Percentiles rank a stretch among this genome's conserved stretches.
Evolutionary conservation across 2,888 invertebrate species (phyloP).

Genomic region (Eurytoma californica): DNA sequence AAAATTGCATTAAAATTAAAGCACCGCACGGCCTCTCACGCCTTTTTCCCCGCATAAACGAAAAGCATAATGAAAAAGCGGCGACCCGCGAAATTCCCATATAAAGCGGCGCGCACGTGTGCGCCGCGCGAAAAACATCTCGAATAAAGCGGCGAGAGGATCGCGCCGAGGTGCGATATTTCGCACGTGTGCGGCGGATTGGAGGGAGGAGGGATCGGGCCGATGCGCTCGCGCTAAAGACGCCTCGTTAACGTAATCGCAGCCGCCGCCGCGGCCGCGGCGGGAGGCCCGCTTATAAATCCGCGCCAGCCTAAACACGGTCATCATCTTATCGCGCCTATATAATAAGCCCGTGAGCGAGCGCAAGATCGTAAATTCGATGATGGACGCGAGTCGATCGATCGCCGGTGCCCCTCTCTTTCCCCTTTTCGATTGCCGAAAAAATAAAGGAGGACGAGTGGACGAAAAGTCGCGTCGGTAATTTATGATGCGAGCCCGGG

Average conservation of each 20-base stretch:
- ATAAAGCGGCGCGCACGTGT: neutral
- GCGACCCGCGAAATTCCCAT: conserved; percentile 29
- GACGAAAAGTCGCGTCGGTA: conserved; percentile 29
- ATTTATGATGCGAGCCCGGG: conserved; percentile 37
- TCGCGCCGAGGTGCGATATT: conserved; percentile 27
- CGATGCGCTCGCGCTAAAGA: conserved; percentile 32
- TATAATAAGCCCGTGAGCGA: conserved; percentile 36
- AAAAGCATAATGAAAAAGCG: conserved; percentile 29
- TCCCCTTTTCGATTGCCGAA: neutral
- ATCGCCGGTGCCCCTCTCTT: neutral
- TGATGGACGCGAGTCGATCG: conserved; percentile 34
- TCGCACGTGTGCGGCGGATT: neutral
- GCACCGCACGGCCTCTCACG: neutral
- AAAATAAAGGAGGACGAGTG: conserved; percentile 1
- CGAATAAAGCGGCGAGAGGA: conserved; percentile 21
- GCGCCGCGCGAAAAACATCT: conserved; percentile 23
- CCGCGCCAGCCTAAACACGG: conserved; percentile 34
- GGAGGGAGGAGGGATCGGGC: neutral
- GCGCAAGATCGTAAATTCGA: conserved; percentile 43
- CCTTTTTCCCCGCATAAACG: neutral
- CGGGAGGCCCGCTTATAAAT: conserved; percentile 11
- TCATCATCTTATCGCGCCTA: conserved; percentile 38
- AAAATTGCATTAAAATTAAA: conserved; percentile 45
- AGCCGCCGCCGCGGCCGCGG: conserved; percentile 3
- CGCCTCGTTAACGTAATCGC: conserved; percentile 51